Conservation (phyloP, 2,888 invertebrate species). For the Volucella bombylans region DNA sequence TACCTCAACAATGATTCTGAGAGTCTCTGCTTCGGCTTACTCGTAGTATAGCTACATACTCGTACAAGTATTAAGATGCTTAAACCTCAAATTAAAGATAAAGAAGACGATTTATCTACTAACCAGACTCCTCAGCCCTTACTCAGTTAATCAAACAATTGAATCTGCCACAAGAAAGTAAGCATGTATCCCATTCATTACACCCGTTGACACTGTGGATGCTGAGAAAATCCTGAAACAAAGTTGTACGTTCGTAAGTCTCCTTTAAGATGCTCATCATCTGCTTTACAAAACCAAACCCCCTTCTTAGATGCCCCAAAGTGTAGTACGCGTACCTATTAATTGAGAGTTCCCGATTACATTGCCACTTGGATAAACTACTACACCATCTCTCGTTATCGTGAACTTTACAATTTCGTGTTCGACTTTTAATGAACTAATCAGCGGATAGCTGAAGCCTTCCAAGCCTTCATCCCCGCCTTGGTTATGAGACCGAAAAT, state of each 20-base stretch:
- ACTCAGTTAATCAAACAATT: too few species aligned
- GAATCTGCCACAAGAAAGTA: too few species aligned
- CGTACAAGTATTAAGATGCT: too few species aligned
- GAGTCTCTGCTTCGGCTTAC: too few species aligned
- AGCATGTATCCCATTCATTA: too few species aligned
- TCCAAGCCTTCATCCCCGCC: conserved; percentile 25
- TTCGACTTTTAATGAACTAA: conserved; percentile 71
- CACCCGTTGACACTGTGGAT: too few species aligned
- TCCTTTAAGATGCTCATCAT: conserved; percentile 20
- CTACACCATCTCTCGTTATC: background rate
- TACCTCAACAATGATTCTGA: too few species aligned
- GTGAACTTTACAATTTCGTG: conserved; percentile 47
- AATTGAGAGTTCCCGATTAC: conserved; percentile 26
- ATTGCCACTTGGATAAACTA: background rate
- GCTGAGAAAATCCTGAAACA: conserved; percentile 15
- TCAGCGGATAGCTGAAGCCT: conserved; percentile 50
- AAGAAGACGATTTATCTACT: too few species aligned
- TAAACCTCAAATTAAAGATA: too few species aligned
- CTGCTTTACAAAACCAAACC: conserved; percentile 12
- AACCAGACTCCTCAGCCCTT: too few species aligned
- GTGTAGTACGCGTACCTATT: conserved; percentile 46
- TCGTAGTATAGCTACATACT: too few species aligned
- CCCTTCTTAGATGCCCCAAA: conserved; percentile 51
- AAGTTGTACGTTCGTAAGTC: conserved; percentile 19
- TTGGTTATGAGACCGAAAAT: conserved; percentile 51